Evolutionary conservation across 2,113 vertebrate species (phyloP).

Genomic region (Perccottus glenii): DNA sequence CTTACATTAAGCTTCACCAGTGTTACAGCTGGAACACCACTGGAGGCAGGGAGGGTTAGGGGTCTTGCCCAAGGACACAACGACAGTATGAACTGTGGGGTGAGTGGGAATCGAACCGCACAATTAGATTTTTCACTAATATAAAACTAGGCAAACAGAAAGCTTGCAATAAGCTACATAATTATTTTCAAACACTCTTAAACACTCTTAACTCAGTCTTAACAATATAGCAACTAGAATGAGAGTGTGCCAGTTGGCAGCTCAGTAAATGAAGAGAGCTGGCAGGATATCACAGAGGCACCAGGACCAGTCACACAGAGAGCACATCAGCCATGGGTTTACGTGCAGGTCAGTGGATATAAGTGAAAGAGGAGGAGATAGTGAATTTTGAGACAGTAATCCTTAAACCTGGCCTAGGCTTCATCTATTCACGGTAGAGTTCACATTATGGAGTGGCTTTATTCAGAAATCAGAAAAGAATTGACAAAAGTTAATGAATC

Average conservation of each 20-base stretch:
- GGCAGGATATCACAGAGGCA: constrained; percentile 31
- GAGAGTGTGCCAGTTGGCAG: constrained; percentile 7
- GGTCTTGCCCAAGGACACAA: too few species aligned
- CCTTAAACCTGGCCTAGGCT: constrained; percentile 26
- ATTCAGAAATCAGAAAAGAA: constrained; percentile 23
- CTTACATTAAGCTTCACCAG: too few species aligned
- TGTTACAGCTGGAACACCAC: too few species aligned
- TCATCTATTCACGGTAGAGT: constrained; percentile 31
- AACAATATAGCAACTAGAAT: too few species aligned
- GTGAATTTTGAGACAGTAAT: constrained; percentile 59
- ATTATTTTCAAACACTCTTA: not conserved
- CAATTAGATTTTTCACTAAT: too few species aligned
- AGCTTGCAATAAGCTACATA: too few species aligned
- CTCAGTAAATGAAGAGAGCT: constrained; percentile 17
- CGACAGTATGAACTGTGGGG: too few species aligned
- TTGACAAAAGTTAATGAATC: not conserved
- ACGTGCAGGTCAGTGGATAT: not conserved
- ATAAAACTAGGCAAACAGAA: too few species aligned
- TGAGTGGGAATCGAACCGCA: too few species aligned
- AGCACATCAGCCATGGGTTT: constrained; percentile 7
- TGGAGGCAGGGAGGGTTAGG: too few species aligned
- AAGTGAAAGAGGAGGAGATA: constrained; percentile 1
- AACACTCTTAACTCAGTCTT: not conserved
- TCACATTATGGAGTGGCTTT: constrained; percentile 11
- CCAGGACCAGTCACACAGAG: constrained; percentile 10